Conservation (phyloP, 2,888 invertebrate species). For the Mesodorylaimus sp. region DNA sequence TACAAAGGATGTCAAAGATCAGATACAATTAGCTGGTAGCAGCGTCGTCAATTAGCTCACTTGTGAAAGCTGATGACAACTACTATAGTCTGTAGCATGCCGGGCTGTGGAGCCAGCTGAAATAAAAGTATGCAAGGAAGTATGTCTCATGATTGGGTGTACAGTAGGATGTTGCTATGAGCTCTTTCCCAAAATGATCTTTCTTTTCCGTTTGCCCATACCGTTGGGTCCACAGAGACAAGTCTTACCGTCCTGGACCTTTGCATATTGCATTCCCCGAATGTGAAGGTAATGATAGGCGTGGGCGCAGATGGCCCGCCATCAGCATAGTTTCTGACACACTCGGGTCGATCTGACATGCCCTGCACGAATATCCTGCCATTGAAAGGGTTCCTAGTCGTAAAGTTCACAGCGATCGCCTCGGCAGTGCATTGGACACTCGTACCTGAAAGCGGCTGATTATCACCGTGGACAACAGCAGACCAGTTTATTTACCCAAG, state of each 20-base stretch:
- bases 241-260: slow-evolving; percentile 8
- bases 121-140: too few species aligned
- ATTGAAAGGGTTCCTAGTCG: slow-evolving; percentile 7
- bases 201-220: too few species aligned
- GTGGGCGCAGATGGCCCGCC: not conserved
- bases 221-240: too few species aligned
- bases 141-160: too few species aligned
- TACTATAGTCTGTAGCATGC: slow-evolving; percentile 12
- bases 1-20: not conserved
- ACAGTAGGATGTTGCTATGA: too few species aligned
- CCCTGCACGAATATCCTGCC: slow-evolving; percentile 12
- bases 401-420: slow-evolving; percentile 5
- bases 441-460: too few species aligned
- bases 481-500: too few species aligned
- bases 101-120: slow-evolving; percentile 8
- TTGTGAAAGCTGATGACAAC: slow-evolving; percentile 11
- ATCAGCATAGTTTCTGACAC: slow-evolving; percentile 1
- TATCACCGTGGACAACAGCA: too few species aligned
- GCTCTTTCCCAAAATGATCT: too few species aligned
- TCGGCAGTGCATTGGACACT: slow-evolving; percentile 8
- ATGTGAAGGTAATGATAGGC: slow-evolving; percentile 7
- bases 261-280: slow-evolving; percentile 12
- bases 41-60: too few species aligned
- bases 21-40: too few species aligned
- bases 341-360: slow-evolving; percentile 9